Evolutionary conservation across 2,113 vertebrate genomes (phyloP).

Genomic region (Lanius collurio): DNA sequence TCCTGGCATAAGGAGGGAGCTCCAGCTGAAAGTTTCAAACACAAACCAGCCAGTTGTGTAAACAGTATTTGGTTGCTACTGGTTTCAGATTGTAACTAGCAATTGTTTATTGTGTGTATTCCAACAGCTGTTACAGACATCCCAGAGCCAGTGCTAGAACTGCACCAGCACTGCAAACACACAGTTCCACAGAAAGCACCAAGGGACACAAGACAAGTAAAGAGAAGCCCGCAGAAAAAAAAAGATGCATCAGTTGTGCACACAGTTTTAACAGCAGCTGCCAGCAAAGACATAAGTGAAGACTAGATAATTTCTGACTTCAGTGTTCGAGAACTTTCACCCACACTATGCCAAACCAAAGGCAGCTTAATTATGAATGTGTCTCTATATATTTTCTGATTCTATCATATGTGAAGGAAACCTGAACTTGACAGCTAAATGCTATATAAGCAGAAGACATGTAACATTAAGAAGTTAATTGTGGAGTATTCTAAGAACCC

Average conservation of each 20-base stretch:
- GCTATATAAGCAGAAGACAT: background rate
- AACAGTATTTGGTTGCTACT: constrained; percentile 16
- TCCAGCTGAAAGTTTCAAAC: background rate
- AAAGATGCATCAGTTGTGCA: background rate
- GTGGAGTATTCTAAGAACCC: background rate
- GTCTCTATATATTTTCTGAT: background rate
- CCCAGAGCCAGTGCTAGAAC: background rate
- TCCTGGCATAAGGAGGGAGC: background rate
- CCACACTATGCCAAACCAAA: background rate
- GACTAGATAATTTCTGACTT: background rate
- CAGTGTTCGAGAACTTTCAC: background rate
- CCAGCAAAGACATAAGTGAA: background rate
- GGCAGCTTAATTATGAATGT: background rate
- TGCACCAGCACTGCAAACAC: background rate
- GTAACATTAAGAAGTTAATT: background rate
- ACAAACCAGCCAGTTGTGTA: background rate
- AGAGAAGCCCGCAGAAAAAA: background rate
- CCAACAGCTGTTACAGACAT: background rate
- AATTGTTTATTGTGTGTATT: background rate
- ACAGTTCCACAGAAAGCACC: background rate
- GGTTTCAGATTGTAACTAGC: background rate
- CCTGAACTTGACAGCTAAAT: background rate
- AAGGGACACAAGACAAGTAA: background rate
- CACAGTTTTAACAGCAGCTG: background rate
- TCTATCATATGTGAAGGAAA: background rate